These are phyloP conservation scores for Barypeithes pellucidus DNA, from an alignment of 2,888 invertebrate species.

Conservation along the genomic window DNA sequence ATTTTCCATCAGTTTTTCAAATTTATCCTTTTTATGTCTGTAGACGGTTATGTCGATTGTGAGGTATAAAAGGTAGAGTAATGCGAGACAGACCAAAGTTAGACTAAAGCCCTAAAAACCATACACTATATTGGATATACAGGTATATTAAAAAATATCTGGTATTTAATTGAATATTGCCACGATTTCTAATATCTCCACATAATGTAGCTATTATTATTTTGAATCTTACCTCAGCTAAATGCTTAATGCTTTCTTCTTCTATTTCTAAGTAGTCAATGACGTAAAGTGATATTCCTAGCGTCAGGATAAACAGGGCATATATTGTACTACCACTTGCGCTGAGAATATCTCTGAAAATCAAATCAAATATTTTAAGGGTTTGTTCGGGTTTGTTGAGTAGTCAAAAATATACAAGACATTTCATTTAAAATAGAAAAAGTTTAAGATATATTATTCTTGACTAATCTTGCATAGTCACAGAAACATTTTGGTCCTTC, in stretches of 20 bases:
- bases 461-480: too few species aligned
- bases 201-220: too few species aligned
- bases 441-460: too few species aligned
- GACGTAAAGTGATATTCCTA: conserved; percentile 50
- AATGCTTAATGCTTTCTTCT: conserved; percentile 2
- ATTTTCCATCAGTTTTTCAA: conserved; percentile 60
- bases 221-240: conserved; percentile 44
- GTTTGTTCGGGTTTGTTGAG: too few species aligned
- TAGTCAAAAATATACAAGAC: too few species aligned
- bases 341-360: conserved; percentile 43
- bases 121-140: neutral
- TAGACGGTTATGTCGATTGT: conserved; percentile 77
- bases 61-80: conserved; percentile 76
- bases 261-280: conserved; percentile 46
- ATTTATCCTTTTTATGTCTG: conserved; percentile 71
- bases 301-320: conserved; percentile 43
- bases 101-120: conserved; percentile 76
- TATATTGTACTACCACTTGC: conserved; percentile 42
- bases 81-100: conserved; percentile 74
- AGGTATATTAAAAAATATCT: too few species aligned
- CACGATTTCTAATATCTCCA: too few species aligned
- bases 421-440: too few species aligned
- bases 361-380: neutral
- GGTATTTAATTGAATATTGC: too few species aligned
- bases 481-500: too few species aligned